phyloP scores from a whole-genome alignment of 2,797 vertebrate species.

The Coregonus ussuriensis region DNA sequence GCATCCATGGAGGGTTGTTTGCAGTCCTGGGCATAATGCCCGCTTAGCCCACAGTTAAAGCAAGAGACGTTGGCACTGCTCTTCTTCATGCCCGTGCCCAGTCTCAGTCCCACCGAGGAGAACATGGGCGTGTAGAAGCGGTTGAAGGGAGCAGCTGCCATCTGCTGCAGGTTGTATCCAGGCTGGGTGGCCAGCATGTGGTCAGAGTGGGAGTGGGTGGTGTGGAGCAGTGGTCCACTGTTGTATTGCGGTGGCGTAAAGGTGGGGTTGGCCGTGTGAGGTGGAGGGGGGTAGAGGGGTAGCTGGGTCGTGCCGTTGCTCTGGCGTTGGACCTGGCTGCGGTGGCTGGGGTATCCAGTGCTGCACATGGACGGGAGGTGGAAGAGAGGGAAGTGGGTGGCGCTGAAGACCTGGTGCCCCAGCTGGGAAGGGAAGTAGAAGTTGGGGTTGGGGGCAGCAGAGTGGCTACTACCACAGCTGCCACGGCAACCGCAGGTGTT shows the following conservation, averaged over 20 bases:
- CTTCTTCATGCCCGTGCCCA: slow-evolving; percentile 79
- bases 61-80: slow-evolving; percentile 79
- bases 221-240: background rate
- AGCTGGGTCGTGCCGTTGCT: slow-evolving; percentile 79
- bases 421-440: slow-evolving; percentile 67
- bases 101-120: background rate
- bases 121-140: slow-evolving; percentile 69
- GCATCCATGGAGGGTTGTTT: slow-evolving; percentile 86
- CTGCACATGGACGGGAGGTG: background rate
- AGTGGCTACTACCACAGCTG: background rate
- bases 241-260: background rate
- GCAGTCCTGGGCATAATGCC: slow-evolving; percentile 89
- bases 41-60: slow-evolving; percentile 88
- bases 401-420: slow-evolving; percentile 81
- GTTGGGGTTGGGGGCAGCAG: background rate
- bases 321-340: slow-evolving; percentile 67
- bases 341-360: background rate
- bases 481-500: background rate
- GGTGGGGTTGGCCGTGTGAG: slow-evolving; percentile 53
- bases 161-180: slow-evolving; percentile 83
- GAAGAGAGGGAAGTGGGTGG: background rate
- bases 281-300: slow-evolving; percentile 80
- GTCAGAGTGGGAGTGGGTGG: slow-evolving; percentile 65
- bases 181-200: slow-evolving; percentile 82
- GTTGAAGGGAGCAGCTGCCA: slow-evolving; percentile 73